Evolutionary conservation across 1,140 invertebrate species (phyloP).

Genomic region (Eriocheir sinensis): DNA sequence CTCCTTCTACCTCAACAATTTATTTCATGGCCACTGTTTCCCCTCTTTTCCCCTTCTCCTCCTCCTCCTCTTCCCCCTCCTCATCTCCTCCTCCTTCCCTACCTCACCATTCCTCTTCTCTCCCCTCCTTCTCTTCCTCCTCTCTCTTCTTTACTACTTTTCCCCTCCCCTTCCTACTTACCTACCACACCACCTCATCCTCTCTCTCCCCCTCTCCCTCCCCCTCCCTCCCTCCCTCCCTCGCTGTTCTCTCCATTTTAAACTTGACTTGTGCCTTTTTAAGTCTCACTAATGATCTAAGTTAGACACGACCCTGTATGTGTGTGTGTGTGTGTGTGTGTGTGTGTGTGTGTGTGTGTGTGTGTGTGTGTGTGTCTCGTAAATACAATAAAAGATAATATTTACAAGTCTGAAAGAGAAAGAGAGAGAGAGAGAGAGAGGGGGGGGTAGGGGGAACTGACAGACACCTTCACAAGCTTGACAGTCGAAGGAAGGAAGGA

Average conservation of each 20-base stretch:
- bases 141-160: not conserved
- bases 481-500: not conserved
- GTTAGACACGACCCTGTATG: not conserved
- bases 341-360: not conserved
- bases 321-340: constrained; percentile 2
- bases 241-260: not conserved
- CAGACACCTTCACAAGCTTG: not conserved
- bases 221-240: not conserved
- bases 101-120: too few species aligned
- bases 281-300: constrained; percentile 25
- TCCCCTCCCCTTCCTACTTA: too few species aligned
- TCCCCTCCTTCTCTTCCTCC: not conserved
- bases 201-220: not conserved
- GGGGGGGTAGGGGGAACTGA: not conserved
- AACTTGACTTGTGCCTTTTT: not conserved
- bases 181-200: too few species aligned
- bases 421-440: not conserved
- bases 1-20: not conserved
- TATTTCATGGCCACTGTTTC: too few species aligned
- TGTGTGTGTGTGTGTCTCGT: not conserved
- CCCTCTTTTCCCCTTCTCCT: too few species aligned
- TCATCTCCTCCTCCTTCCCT: too few species aligned
- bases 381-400: not conserved
- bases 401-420: not conserved
- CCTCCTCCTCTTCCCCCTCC: too few species aligned